These are phyloP conservation scores for Augochlorella aurata DNA, from an alignment of 2,888 invertebrate species.

Conservation along the genomic window DNA sequence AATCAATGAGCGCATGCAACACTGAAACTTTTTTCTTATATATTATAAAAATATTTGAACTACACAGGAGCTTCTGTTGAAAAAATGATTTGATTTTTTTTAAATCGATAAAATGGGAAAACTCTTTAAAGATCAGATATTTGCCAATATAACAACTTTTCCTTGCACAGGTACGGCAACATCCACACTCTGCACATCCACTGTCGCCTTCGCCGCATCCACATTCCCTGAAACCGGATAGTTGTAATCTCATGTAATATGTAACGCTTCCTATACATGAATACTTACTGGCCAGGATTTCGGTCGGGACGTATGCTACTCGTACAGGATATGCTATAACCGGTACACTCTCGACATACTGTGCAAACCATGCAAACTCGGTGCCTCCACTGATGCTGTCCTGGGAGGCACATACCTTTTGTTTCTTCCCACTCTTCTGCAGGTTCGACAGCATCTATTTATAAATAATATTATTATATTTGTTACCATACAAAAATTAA, in stretches of 20 bases:
- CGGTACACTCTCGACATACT: conserved; percentile 96
- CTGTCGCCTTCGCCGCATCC: conserved; percentile 98
- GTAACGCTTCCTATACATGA: neutral
- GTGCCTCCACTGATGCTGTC: conserved; percentile 90
- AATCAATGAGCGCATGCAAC: neutral
- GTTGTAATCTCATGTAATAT: conserved; percentile 8
- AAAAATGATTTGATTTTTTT: too few species aligned
- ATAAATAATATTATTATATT: neutral
- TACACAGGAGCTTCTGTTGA: too few species aligned
- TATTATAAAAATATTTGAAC: neutral
- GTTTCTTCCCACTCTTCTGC: conserved; percentile 84
- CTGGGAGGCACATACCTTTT: conserved; percentile 86
- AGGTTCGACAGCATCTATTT: conserved; percentile 77
- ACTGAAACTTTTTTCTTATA: neutral
- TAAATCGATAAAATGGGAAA: neutral
- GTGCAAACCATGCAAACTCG: conserved; percentile 95
- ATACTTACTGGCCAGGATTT: conserved; percentile 81
- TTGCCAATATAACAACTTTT: conserved; percentile 84
- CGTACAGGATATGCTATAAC: conserved; percentile 93
- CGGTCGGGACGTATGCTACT: conserved; percentile 90
- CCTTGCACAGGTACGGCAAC: conserved; percentile 93
- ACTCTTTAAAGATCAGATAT: neutral
- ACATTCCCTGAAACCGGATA: conserved; percentile 88
- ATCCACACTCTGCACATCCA: conserved; percentile 95
- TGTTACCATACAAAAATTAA: neutral